Conservation (phyloP, 2,797 vertebrate species). For the Psittacula derbiana region DNA sequence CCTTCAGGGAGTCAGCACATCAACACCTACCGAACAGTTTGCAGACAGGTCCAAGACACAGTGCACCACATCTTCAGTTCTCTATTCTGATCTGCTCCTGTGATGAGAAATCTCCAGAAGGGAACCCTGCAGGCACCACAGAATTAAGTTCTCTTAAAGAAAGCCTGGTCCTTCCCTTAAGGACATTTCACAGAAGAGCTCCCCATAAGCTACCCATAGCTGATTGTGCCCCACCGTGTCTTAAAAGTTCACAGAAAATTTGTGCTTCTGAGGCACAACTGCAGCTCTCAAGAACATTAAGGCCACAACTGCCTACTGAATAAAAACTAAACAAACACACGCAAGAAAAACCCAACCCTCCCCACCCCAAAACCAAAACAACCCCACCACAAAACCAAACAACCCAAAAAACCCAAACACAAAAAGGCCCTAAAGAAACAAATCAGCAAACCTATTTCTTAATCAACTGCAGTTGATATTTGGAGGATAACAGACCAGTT, state of each 20-base stretch:
- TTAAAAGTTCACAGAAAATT: background rate
- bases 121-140: slow-evolving; percentile 82
- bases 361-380: no score
- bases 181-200: background rate
- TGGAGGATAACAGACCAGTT: background rate
- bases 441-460: background rate
- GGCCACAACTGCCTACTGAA: background rate
- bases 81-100: slow-evolving; percentile 95
- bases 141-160: background rate
- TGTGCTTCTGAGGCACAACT: background rate
- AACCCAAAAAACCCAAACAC: background rate
- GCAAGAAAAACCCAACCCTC: no score
- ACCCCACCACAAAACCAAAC: background rate
- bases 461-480: background rate
- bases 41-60: slow-evolving; percentile 96
- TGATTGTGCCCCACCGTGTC: fast-evolving
- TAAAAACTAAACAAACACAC: background rate
- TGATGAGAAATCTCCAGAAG: slow-evolving; percentile 98
- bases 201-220: background rate
- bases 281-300: background rate
- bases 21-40: slow-evolving; percentile 86
- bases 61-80: slow-evolving; percentile 99
- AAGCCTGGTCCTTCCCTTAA: background rate
- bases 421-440: background rate
- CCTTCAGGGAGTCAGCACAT: fast-evolving